A percentile compares a stretch with the other conserved stretches of the same genome.
phyloP scores from a whole-genome alignment of 2,113 vertebrate genomes.

The Catharus bicknelli region DNA sequence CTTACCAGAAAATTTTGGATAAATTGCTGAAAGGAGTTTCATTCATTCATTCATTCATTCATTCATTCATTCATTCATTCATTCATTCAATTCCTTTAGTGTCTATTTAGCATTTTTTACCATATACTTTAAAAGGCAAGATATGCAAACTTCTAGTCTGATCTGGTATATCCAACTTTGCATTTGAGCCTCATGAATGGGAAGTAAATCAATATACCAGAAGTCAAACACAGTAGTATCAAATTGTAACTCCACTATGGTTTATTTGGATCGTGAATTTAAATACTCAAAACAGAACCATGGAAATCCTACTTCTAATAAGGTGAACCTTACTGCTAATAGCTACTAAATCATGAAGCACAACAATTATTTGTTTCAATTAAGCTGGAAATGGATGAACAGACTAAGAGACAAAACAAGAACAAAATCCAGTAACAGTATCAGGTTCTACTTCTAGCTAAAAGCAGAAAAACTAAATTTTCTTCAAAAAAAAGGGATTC shows the following conservation, averaged over 20 bases:
- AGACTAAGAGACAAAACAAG: neutral
- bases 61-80: neutral
- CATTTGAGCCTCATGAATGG: neutral
- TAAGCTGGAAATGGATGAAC: neutral
- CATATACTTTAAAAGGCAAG: neutral
- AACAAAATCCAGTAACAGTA: neutral
- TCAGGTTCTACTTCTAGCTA: neutral
- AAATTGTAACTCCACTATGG: neutral
- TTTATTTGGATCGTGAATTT: neutral
- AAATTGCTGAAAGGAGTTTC: neutral
- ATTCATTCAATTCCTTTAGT: neutral
- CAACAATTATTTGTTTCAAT: neutral
- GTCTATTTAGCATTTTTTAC: neutral
- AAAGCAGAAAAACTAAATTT: neutral
- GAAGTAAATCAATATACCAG: neutral
- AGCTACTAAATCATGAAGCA: neutral
- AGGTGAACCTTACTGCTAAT: neutral
- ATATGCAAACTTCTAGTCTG: neutral
- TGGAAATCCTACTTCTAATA: neutral
- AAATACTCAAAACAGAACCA: neutral
- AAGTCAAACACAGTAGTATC: neutral
- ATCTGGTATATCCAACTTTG: neutral
- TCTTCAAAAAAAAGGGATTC: neutral
- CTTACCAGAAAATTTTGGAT: neutral
- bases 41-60: neutral